Evolutionary conservation across 1,140 invertebrate genomes (phyloP).

Genomic region (Trachelipus rathkii): DNA sequence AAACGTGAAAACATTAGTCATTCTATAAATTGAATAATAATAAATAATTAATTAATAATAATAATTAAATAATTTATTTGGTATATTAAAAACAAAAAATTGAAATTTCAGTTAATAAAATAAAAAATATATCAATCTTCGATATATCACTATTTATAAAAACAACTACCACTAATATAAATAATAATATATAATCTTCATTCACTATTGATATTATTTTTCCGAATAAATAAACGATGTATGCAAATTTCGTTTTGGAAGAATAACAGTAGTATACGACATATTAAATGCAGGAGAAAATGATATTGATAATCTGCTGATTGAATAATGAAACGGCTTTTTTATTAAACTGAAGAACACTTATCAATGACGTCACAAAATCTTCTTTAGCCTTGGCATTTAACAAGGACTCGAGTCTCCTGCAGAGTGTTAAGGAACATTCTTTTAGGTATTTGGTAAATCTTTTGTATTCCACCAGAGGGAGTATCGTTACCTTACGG

Average conservation of each 20-base stretch:
- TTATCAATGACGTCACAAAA: conserved; percentile 80
- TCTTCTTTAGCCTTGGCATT: conserved; percentile 92
- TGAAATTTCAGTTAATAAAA: too few relatives aligned
- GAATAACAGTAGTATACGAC: neutral
- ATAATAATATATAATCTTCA: too few relatives aligned
- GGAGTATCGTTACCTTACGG: conserved; percentile 86
- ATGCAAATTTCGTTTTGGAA: conserved; percentile 47
- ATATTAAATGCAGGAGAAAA: too few relatives aligned
- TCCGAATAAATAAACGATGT: conserved; percentile 56
- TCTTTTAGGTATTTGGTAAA: conserved; percentile 78
- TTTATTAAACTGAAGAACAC: conserved; percentile 84
- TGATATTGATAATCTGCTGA: conserved; percentile 87
- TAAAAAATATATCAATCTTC: too few relatives aligned
- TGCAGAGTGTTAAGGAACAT: conserved; percentile 77
- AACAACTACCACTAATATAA: too few relatives aligned
- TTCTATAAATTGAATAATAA: too few relatives aligned
- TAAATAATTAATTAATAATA: too few relatives aligned
- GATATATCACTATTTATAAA: too few relatives aligned
- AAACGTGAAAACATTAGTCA: too few relatives aligned
- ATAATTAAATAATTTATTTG: too few relatives aligned
- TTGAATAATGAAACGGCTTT: conserved; percentile 79
- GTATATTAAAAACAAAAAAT: too few relatives aligned
- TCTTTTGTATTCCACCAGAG: conserved; percentile 74
- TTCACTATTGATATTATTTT: too few relatives aligned
- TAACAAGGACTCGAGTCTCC: conserved; percentile 80